Evolutionary conservation across 2,797 vertebrate genomes (phyloP).

Genomic region (Lepus oiostolus): DNA sequence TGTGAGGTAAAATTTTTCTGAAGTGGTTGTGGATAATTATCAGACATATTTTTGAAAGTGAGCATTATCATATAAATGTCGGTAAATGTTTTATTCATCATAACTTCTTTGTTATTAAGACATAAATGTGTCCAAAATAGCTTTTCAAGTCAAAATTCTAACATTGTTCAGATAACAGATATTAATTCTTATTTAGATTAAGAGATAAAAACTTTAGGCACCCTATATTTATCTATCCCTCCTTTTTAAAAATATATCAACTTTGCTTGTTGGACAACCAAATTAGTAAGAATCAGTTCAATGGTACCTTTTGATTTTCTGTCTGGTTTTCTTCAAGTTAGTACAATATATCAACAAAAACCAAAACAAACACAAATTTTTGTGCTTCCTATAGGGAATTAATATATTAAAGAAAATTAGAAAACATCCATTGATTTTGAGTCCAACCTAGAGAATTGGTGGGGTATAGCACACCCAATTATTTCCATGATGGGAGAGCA

Average conservation of each 20-base stretch:
- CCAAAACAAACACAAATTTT: not conserved
- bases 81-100: not conserved
- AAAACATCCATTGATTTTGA: not conserved
- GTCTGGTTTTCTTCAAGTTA: not conserved
- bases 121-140: slow-evolving; percentile 6
- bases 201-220: slow-evolving; percentile 10
- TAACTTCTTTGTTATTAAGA: not conserved
- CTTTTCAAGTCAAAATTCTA: slow-evolving; percentile 72
- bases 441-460: too few relatives aligned
- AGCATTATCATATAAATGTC: slow-evolving; percentile 38
- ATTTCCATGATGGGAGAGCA: too few relatives aligned
- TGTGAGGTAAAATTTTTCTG: not conserved
- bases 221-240: not conserved
- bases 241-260: slow-evolving; percentile 1
- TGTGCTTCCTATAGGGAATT: not conserved
- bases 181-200: slow-evolving; percentile 52
- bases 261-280: slow-evolving; percentile 57
- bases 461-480: too few relatives aligned
- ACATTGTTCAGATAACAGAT: slow-evolving; percentile 72
- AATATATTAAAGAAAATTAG: not conserved
- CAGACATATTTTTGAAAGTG: not conserved
- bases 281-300: not conserved
- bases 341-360: not conserved
- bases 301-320: not conserved
- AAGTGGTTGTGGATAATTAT: slow-evolving; percentile 52